These are phyloP conservation scores for Conger conger DNA, from an alignment of 2,113 vertebrate species.

Conservation along the genomic window DNA sequence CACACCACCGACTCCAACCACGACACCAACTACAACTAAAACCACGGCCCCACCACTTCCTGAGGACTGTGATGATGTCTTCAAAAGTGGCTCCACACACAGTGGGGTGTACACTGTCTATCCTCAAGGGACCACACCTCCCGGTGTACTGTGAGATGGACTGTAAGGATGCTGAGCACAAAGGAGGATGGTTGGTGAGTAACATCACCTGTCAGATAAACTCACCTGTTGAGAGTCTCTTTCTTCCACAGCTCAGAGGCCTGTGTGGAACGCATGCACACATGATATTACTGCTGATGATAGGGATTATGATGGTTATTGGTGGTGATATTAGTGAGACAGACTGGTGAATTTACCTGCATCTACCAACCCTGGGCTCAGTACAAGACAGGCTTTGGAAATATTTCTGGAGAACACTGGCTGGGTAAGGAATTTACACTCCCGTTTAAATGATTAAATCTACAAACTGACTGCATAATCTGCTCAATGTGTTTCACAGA, in stretches of 20 bases:
- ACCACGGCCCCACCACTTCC: too few species aligned
- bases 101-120: conserved; percentile 75
- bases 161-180: conserved; percentile 47
- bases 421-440: conserved; percentile 56
- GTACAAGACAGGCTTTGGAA: conserved; percentile 71
- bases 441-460: background rate
- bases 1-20: too few species aligned
- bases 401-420: conserved; percentile 72
- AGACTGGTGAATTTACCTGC: background rate
- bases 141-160: conserved; percentile 78
- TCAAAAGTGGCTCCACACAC: conserved; percentile 28
- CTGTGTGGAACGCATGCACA: background rate
- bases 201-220: background rate
- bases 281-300: background rate
- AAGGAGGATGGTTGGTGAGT: conserved; percentile 59
- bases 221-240: background rate
- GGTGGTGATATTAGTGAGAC: background rate
- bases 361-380: conserved; percentile 70
- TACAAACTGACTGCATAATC: background rate
- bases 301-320: background rate
- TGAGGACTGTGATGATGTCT: conserved; percentile 49
- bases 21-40: too few species aligned
- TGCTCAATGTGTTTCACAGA: too few species aligned
- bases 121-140: conserved; percentile 60
- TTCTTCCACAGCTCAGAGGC: background rate